Conservation (phyloP, 2,888 invertebrate species). For the Orthosia incerta region DNA sequence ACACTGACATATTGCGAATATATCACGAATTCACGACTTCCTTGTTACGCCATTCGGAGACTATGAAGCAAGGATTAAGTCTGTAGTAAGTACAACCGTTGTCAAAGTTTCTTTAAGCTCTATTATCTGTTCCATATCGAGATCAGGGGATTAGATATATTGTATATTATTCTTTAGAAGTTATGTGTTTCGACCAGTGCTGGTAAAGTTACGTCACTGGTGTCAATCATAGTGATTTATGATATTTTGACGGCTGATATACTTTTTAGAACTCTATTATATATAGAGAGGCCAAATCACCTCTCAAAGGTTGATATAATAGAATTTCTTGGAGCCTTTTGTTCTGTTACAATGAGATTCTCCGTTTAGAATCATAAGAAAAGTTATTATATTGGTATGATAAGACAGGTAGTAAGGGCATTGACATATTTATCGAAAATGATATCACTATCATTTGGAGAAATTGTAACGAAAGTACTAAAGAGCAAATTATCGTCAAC, state of each 20-base stretch:
- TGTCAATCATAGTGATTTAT: slow-evolving; percentile 85
- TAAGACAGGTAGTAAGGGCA: background rate
- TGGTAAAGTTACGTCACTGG: slow-evolving; percentile 76
- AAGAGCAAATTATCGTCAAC: slow-evolving; percentile 20
- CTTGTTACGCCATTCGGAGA: slow-evolving; percentile 45
- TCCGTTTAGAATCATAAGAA: background rate
- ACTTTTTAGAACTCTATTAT: slow-evolving; percentile 75
- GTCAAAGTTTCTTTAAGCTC: slow-evolving; percentile 40
- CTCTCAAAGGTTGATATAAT: slow-evolving; percentile 4
- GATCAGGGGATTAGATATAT: slow-evolving; percentile 58
- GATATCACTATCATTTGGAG: background rate
- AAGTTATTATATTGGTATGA: background rate
- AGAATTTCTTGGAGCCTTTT: background rate
- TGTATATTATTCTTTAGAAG: slow-evolving; percentile 42
- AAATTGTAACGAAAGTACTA: slow-evolving; percentile 4
- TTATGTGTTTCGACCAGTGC: slow-evolving; percentile 34
- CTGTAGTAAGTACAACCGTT: slow-evolving; percentile 23
- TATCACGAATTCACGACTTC: slow-evolving; percentile 32
- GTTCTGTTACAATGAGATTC: slow-evolving; percentile 4
- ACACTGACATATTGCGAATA: slow-evolving; percentile 29
- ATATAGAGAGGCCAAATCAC: slow-evolving; percentile 11
- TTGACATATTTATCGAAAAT: slow-evolving; percentile 2
- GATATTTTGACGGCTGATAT: slow-evolving; percentile 70
- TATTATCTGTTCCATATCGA: slow-evolving; percentile 47
- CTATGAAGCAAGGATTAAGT: slow-evolving; percentile 47